Evolutionary conservation across 2,888 invertebrate genomes (phyloP).

Genomic region (Heliconius ismenius): DNA sequence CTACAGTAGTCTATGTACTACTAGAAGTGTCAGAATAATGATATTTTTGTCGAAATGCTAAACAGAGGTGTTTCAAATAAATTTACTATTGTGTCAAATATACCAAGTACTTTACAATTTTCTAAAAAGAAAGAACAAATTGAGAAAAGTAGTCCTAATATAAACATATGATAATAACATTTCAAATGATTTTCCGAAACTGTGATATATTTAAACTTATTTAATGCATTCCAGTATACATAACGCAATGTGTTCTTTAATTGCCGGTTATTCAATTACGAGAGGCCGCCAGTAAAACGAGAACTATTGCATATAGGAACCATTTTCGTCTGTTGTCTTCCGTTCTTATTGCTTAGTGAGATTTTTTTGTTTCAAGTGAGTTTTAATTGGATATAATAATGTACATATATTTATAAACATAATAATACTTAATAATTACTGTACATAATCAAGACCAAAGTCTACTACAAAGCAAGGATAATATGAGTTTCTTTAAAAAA

Average conservation of each 20-base stretch:
- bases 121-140: neutral
- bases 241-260: conserved; percentile 33
- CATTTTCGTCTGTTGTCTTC: conserved; percentile 41
- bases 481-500: neutral
- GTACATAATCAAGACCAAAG: too few relatives aligned
- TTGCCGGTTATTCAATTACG: conserved; percentile 51
- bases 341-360: conserved; percentile 7
- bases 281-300: conserved; percentile 49
- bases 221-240: conserved; percentile 16
- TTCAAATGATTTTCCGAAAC: too few relatives aligned
- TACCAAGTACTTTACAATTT: neutral
- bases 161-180: too few relatives aligned
- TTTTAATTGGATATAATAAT: too few relatives aligned
- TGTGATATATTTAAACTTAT: neutral
- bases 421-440: too few relatives aligned
- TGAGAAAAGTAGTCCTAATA: too few relatives aligned
- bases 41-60: neutral
- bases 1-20: conserved; percentile 20
- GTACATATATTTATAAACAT: too few relatives aligned
- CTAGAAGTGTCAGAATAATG: conserved; percentile 12
- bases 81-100: neutral
- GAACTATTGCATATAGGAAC: conserved; percentile 50
- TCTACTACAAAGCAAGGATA: too few relatives aligned
- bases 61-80: neutral
- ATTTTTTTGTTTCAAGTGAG: too few relatives aligned